Evolutionary conservation across 2,888 invertebrate genomes (phyloP), one percentile per base, ranked within the genome.

Genomic region (Tribolium freemani): DNA sequence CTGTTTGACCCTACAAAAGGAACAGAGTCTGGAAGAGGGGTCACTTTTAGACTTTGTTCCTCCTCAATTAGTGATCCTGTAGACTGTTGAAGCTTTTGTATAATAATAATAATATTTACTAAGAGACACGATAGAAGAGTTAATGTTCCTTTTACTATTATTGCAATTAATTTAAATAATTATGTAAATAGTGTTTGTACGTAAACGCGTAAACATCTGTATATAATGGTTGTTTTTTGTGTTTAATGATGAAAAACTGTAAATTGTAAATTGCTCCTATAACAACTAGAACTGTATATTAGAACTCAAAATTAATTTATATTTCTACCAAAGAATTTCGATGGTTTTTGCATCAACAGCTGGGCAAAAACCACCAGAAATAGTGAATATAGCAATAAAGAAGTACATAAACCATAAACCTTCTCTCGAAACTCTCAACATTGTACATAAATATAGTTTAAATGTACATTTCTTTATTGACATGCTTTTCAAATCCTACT

Each of bases 311-410:
- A 70, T 70, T 63, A 45, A 63, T 70, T 70, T 67, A 68, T 72
- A 72, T 68, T 72, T 72, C 72, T 72, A 72, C 72, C 72, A 72
- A 72, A 72, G 72, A 69, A 48, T 69, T 69, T 50, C 38, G 16
- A 60, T 60, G 69, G 60, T 69, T 63, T 72, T 72, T 61, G 53
- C 11, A 53, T 13, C 38, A 44, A 69, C 38, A 54, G 26, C 69
- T 30, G 44, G 11, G 6, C 58, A 60, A 69, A 69, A 69, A 69
- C 53, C 69, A 60, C 44, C 4, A 16, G 60, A 69, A 58, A 60
- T 48, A 67, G 11, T 20, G 51, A 46, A 57, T 13, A 60, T 60
- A 69, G 69, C 69, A 69, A 69, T 69, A 69, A 69, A 48, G 8
- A 20, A 38, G 11, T 8, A 38, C 38, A 38, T 38, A 50, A n/a